Percentiles rank a stretch among this genome's conserved stretches.
These are phyloP conservation scores for Lepidostoma basale DNA, from an alignment of 1,140 invertebrate species.

Conservation along the genomic window DNA sequence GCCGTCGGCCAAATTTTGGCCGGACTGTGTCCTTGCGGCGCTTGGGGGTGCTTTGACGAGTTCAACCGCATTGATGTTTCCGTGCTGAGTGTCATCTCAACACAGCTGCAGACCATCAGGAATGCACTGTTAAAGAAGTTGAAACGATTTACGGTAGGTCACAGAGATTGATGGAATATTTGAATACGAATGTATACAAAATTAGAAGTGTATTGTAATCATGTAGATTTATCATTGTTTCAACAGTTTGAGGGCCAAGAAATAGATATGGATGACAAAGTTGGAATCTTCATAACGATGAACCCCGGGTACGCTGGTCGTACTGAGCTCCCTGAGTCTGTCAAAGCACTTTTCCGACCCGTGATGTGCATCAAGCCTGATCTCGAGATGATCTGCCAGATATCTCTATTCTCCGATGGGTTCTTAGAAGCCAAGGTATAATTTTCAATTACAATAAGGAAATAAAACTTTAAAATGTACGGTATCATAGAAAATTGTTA, in stretches of 20 bases:
- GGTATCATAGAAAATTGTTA: too few species aligned
- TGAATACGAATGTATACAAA: not conserved
- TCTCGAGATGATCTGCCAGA: constrained; percentile 87
- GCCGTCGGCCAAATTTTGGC: constrained; percentile 85
- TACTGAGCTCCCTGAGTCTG: constrained; percentile 88
- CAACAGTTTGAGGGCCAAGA: constrained; percentile 83
- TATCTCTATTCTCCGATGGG: constrained; percentile 90
- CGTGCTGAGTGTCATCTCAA: constrained; percentile 89
- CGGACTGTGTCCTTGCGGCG: constrained; percentile 80
- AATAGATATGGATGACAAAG: constrained; percentile 80
- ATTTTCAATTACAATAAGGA: not conserved
- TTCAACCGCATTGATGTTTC: constrained; percentile 91
- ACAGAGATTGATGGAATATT: not conserved
- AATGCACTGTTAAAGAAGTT: constrained; percentile 78
- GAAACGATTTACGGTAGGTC: constrained; percentile 72
- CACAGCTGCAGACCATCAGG: constrained; percentile 86
- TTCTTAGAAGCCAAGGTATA: constrained; percentile 81
- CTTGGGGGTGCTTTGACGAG: constrained; percentile 91
- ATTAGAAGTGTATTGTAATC: not conserved
- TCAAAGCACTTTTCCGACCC: constrained; percentile 88
- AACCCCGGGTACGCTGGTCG: constrained; percentile 90
- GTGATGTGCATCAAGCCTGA: constrained; percentile 90
- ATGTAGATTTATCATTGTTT: not conserved
- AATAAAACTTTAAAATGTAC: too few species aligned
- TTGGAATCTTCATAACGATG: constrained; percentile 94